These are phyloP conservation scores for Hyperoplus immaculatus DNA, from an alignment of 2,797 vertebrate genomes.

Conservation along the genomic window DNA sequence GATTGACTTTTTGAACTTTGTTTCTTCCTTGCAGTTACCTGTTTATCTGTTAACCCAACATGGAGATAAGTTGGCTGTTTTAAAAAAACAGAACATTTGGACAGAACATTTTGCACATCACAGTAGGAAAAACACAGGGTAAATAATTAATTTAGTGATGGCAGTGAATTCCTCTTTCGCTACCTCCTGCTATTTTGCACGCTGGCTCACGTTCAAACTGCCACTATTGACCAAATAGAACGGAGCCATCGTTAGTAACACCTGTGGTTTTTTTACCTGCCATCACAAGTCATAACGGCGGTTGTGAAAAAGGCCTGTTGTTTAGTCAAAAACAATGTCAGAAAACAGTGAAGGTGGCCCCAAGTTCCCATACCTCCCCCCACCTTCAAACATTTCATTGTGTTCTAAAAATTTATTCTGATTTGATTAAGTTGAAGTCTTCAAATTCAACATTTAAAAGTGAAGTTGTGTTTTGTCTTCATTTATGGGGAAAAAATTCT, in stretches of 20 bases:
- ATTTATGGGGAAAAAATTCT: too few species aligned
- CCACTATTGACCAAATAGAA: background rate
- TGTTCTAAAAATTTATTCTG: too few species aligned
- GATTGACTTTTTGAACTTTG: conserved; percentile 1
- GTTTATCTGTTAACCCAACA: too few species aligned
- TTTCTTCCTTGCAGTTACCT: background rate
- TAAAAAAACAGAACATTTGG: too few species aligned
- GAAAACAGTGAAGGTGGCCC: background rate
- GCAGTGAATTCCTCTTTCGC: background rate
- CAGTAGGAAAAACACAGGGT: background rate
- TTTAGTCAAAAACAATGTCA: background rate
- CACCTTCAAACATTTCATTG: too few species aligned
- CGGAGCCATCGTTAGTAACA: background rate
- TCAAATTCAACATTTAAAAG: too few species aligned
- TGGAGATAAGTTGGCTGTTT: too few species aligned
- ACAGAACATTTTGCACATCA: too few species aligned
- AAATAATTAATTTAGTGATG: background rate
- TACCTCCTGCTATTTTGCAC: background rate
- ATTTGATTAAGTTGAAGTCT: too few species aligned
- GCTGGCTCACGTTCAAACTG: background rate
- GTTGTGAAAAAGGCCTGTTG: background rate
- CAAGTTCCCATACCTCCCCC: background rate
- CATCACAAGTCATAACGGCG: background rate
- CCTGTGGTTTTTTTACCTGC: background rate
- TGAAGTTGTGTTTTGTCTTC: too few species aligned